Base-by-base conservation (phyloP, 1,140 invertebrate species). In the Lysiphlebus fabarum region DNA sequence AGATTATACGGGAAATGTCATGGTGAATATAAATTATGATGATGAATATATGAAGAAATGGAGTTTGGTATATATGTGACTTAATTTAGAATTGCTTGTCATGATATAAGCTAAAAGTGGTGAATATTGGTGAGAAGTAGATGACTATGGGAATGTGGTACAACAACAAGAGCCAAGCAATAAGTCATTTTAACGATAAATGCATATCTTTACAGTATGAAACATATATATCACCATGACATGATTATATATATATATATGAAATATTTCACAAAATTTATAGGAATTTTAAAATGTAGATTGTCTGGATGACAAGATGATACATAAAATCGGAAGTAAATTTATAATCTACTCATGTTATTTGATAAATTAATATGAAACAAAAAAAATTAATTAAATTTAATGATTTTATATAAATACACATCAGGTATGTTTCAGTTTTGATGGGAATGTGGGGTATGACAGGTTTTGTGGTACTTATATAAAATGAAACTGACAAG, bases 141-240 rank as follows among this genome's bases (percentile, higher is more conserved):
- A 9, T 11, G 8, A 49, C 5, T 5, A 26, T 12, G 53, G 41
- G 38, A 40, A 12, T 14, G 7, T 34, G 5, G 14, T 1, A 40
- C 6, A 7, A 33, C 57, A n/a, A n/a, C n/a, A n/a, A n/a, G 48
- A 68, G 58, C 17, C 4, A 26, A 26, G 17, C 71, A 70, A 76
- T 77, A 76, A 77, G 71, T 77, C 74, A 76, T 76, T 72, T 68
- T 64, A 70, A 68, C 68, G 71, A 77, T 77, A 74, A 75, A 71
- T 26, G 1, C 17, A 26, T 26, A 26, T 26, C 17, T 26, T 4
- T 1, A 26, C 47, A 53, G 38, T 59, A 37, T 55, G 42, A 42
- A 57, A 44, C 50, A 59, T n/a, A n/a, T n/a, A n/a, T n/a, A n/a
- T 65, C 62, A 62, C 59, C 62, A 65, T 67, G 67, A 53, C 56